Evolutionary conservation across 2,797 vertebrate species (phyloP), one percentile per base, ranked within the genome.

Genomic region (Poeciliopsis presidionis): DNA sequence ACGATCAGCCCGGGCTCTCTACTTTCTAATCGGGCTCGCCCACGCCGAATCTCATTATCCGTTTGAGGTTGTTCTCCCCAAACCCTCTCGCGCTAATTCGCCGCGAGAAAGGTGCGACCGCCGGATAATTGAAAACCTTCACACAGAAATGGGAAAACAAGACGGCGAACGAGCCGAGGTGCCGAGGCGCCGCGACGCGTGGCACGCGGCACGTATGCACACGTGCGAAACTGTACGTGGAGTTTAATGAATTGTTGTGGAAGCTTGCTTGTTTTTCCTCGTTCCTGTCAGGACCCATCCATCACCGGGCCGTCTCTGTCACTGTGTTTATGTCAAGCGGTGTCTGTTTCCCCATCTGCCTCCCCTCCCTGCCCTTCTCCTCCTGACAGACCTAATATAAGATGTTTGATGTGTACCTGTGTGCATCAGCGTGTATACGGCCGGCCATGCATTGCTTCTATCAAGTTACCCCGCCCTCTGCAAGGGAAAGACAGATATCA

Each of bases 341-440:
- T 78, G 83, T 86, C 78, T 87, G 63, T 79, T 77, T 73, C 75
- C 69, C 74, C 78, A 53, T 74, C 78, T 16, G 7, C 71, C 22
- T 73, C 36, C n/a, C 53, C 75, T 74, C 22, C 55, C 57, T 59
- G 33, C 78, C 78, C 12, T 46, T 78, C 84, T 79, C 69, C 51
- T 73, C 75, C 74, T 91, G 90, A 91, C 92, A 94, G 90, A 75
- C 82, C 86, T 92, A 92, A 93, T 92, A 88, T 85, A 86, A 90
- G 87, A 90, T 93, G 89, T 88, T 92, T 89, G 91, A 91, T 94
- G 93, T 78, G 86, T 86, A 93, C 89, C 91, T 93, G 81, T 92
- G 91, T 90, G 91, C 89, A 87, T 86, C 83, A 51, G 88, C 55
- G 67, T 75, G 80, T 88, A 82, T 89, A 80, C 36, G 86, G 79